Conservation (phyloP, 2,113 vertebrate species). For the Microtus ochrogaster region DNA sequence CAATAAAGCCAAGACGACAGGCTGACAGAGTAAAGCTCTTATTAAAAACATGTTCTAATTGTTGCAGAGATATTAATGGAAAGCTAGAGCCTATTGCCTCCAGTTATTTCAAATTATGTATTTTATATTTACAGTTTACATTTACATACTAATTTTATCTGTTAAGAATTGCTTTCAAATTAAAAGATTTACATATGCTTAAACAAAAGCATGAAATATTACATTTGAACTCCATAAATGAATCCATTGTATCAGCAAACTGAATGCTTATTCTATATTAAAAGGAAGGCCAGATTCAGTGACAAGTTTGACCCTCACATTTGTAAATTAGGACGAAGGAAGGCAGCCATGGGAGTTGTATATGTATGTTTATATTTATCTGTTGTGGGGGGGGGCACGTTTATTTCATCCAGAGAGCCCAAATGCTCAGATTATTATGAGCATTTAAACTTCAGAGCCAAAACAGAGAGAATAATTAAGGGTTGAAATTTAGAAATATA, state of each 20-base stretch:
- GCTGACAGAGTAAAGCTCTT: conserved; percentile 63
- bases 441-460: conserved; percentile 48
- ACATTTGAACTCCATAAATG: conserved; percentile 68
- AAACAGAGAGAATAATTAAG: conserved; percentile 47
- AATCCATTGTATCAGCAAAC: conserved; percentile 64
- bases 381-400: neutral
- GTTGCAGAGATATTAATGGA: conserved; percentile 74
- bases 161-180: conserved; percentile 80
- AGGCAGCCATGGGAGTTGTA: conserved; percentile 19
- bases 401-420: conserved; percentile 39
- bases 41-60: conserved; percentile 77
- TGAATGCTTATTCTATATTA: conserved; percentile 63
- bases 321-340: conserved; percentile 61
- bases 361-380: neutral
- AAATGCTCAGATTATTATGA: conserved; percentile 43
- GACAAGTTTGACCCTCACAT: conserved; percentile 60
- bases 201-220: conserved; percentile 76
- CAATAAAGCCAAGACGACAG: conserved; percentile 62
- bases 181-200: conserved; percentile 80
- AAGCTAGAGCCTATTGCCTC: conserved; percentile 72
- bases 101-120: conserved; percentile 74
- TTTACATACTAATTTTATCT: conserved; percentile 83
- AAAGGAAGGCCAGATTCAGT: conserved; percentile 59
- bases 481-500: conserved; percentile 49
- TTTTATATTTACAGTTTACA: conserved; percentile 81